Evolutionary conservation across 1,140 invertebrate genomes (phyloP).

Genomic region (Mactra quadrangularis): DNA sequence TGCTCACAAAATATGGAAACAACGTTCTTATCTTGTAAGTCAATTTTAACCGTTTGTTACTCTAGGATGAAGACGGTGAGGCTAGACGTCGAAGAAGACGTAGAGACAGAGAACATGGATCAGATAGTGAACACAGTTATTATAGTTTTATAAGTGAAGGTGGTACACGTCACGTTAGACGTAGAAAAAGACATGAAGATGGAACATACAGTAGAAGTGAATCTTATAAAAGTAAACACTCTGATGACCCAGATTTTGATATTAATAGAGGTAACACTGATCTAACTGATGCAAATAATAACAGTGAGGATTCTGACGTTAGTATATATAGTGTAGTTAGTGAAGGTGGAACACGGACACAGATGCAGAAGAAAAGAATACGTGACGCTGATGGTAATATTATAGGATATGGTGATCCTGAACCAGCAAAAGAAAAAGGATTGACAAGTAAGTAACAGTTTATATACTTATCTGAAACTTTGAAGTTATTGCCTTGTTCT

Average conservation of each 20-base stretch:
- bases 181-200: constrained; percentile 65
- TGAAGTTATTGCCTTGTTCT: too few relatives aligned
- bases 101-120: constrained; percentile 70
- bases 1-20: too few relatives aligned
- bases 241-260: constrained; percentile 72
- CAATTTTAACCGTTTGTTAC: too few relatives aligned
- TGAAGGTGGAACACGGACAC: constrained; percentile 77
- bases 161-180: constrained; percentile 73
- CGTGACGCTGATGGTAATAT: constrained; percentile 79
- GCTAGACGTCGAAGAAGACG: constrained; percentile 64
- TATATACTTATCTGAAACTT: neutral
- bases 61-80: constrained; percentile 62
- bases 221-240: constrained; percentile 70
- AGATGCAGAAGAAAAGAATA: constrained; percentile 75
- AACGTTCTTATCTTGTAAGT: too few relatives aligned
- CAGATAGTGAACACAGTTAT: constrained; percentile 82
- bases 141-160: constrained; percentile 81
- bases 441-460: neutral
- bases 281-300: constrained; percentile 63
- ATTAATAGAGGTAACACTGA: constrained; percentile 67
- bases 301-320: constrained; percentile 75
- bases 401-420: constrained; percentile 77
- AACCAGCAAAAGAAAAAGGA: constrained; percentile 45
- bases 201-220: constrained; percentile 70
- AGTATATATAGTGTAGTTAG: constrained; percentile 81